These are phyloP conservation scores for Characodon lateralis DNA, from an alignment of 2,797 vertebrate species.

Conservation along the genomic window DNA sequence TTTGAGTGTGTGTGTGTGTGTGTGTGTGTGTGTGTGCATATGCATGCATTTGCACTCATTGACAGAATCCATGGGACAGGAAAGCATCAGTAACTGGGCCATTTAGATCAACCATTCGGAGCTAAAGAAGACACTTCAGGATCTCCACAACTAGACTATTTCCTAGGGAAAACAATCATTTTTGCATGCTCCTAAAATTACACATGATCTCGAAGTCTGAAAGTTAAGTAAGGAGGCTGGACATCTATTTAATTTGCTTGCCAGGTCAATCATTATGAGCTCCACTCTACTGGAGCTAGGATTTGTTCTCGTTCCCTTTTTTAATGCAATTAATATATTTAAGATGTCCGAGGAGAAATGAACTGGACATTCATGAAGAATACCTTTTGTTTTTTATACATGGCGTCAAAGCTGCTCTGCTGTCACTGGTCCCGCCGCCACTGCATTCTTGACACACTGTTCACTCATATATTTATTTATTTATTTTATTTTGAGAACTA, in stretches of 20 bases:
- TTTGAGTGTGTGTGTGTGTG: background rate
- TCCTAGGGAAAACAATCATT: background rate
- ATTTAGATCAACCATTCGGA: conserved; percentile 66
- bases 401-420: conserved; percentile 7
- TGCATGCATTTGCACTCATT: conserved; percentile 35
- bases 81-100: conserved; percentile 61
- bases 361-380: conserved; percentile 13
- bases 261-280: background rate
- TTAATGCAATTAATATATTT: background rate
- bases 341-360: conserved; percentile 9
- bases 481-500: conserved; percentile 10
- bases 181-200: background rate
- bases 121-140: conserved; percentile 63
- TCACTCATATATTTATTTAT: background rate
- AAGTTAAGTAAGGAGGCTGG: conserved; percentile 1
- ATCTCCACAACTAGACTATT: background rate
- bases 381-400: background rate
- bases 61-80: conserved; percentile 55
- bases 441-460: background rate
- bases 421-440: background rate
- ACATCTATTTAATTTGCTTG: conserved; percentile 11
- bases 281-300: background rate
- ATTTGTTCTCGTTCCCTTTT: background rate
- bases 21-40: conserved; percentile 6
- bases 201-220: background rate